Conservation (phyloP, 2,888 invertebrate genomes). For the Tigriopus californicus region DNA sequence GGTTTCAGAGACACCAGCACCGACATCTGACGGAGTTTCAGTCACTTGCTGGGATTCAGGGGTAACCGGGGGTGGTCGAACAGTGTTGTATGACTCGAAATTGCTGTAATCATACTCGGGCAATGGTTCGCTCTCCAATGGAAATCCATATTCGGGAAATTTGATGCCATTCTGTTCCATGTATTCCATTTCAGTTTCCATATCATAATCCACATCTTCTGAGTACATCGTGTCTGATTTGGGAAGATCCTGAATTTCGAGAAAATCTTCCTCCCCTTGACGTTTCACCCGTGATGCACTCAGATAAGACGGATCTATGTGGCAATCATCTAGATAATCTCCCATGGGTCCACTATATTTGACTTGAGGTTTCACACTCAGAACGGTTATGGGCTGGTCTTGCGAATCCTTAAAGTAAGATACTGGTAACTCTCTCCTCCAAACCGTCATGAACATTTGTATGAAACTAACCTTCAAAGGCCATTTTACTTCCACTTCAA, state of each 20-base stretch:
- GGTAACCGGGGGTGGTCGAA: neutral
- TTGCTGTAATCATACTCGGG: neutral
- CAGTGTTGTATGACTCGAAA: too few relatives aligned
- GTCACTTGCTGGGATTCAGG: neutral
- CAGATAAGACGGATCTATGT: constrained; percentile 2
- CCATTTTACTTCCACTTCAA: constrained; percentile 3
- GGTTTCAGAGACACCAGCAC: too few relatives aligned
- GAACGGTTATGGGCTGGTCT: too few relatives aligned
- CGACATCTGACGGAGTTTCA: too few relatives aligned
- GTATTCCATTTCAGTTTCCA: neutral
- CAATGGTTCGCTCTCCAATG: neutral
- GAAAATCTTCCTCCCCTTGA: neutral
- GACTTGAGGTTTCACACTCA: neutral
- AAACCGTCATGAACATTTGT: too few relatives aligned
- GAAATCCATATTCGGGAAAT: neutral
- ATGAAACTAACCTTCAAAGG: neutral
- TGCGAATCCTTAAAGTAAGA: too few relatives aligned
- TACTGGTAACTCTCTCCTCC: too few relatives aligned
- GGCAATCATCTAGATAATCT: neutral
- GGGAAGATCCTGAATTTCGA: neutral
- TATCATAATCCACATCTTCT: neutral
- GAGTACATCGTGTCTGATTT: neutral
- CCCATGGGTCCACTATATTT: neutral
- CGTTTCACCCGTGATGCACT: neutral
- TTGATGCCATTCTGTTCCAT: neutral